Base-by-base conservation (phyloP, 2,113 vertebrate genomes). In the Otocyon megalotis region DNA sequence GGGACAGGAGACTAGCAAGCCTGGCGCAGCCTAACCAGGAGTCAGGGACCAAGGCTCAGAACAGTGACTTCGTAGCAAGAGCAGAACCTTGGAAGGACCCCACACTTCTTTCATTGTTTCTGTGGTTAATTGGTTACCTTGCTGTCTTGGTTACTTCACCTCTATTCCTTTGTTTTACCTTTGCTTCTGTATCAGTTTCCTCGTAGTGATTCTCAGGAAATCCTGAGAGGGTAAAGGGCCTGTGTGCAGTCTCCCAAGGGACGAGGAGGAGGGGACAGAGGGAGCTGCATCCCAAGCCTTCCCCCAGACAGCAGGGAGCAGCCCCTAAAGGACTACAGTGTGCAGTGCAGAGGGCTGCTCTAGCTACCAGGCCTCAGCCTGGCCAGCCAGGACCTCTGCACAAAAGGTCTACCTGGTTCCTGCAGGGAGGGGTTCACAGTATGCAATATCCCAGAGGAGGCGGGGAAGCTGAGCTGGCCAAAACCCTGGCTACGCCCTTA, bases 191-290 rank as follows among this genome's bases (percentile, higher is more conserved):
- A 84, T 71, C 48, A 4, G 56, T 67, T 92, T 86, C 88, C 53
- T 93, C 48, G 22, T 5, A 7, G 15, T 22, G 71, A 96, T 83
- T 90, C 81, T 85, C 79, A 43, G 56, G 56, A 88, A 95, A 82
- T 72, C 8, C 30, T 54, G 32, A 82, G 37, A 79, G 65, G 43
- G 30, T 67, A 37, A 93, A 96, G 83, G 15, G 32, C 43, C 43
- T 63, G 10, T 58, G 48, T 50, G 43, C 22, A 37, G 58, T 80
- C 80, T 88, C 84, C 85, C 12, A 90, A 35, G 43, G n/a, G 3
- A 58, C 43, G 71, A 74, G 53, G 2, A 74, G 58, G 22, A 28
- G 15, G 30, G 48, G 24, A 54, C 32, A 50, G 3, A 1, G 15
- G 35, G 65, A 85, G n/a, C 19, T 58, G 19, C 35, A 81, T 4